phyloP scores from a whole-genome alignment of 2,888 invertebrate genomes.

The Scaeva pyrastri region DNA sequence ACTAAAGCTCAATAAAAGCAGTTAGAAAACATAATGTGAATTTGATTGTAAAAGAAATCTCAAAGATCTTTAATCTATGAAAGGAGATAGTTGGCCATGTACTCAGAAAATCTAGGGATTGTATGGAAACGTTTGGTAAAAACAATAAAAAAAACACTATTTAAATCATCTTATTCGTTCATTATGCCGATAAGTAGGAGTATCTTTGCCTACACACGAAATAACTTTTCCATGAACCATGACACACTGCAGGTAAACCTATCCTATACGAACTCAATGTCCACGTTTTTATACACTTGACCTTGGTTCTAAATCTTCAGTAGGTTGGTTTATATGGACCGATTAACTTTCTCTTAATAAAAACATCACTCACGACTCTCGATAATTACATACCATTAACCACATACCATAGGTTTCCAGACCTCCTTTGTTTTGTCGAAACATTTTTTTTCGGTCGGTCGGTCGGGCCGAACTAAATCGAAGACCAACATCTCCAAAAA shows the following conservation, averaged over 20 bases:
- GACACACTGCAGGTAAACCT: neutral
- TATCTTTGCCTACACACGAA: too few species aligned
- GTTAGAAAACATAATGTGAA: too few species aligned
- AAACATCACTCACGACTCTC: constrained; percentile 74
- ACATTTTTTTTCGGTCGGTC: neutral
- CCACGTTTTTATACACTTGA: constrained; percentile 61
- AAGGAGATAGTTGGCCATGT: too few species aligned
- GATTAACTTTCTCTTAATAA: constrained; percentile 75
- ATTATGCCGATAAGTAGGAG: neutral
- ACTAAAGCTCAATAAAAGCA: too few species aligned
- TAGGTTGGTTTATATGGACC: constrained; percentile 25
- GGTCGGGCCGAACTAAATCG: constrained; percentile 57
- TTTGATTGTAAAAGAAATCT: too few species aligned
- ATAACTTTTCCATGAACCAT: neutral
- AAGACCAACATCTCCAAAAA: constrained; percentile 35
- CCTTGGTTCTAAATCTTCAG: constrained; percentile 47
- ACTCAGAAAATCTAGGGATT: too few species aligned
- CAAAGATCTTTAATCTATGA: too few species aligned
- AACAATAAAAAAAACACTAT: neutral
- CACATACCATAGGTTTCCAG: constrained; percentile 63
- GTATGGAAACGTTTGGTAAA: too few species aligned
- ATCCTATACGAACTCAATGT: neutral
- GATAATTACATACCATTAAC: constrained; percentile 70
- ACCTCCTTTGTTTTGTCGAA: constrained; percentile 60
- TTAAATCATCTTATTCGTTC: neutral